phyloP scores from a whole-genome alignment of 2,797 vertebrate species.

The Helostoma temminkii region DNA sequence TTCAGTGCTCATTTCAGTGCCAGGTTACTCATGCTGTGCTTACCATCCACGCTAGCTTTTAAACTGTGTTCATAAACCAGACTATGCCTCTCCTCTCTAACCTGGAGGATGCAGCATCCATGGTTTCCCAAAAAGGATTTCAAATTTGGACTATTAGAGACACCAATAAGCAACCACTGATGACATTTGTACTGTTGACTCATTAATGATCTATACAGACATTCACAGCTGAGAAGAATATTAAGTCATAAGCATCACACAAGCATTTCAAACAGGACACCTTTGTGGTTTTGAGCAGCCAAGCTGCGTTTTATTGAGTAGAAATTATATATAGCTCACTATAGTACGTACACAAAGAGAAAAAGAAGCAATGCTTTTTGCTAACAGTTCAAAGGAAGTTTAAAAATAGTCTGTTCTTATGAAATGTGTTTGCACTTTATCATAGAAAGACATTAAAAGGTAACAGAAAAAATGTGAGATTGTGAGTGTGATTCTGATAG shows the following conservation, averaged over 20 bases:
- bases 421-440: conserved; percentile 48
- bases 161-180: too few relatives aligned
- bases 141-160: too few relatives aligned
- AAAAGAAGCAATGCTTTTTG: conserved; percentile 45
- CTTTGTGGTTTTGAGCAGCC: conserved; percentile 10
- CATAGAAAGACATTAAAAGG: conserved; percentile 28
- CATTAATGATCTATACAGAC: neutral
- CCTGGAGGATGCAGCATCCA: too few relatives aligned
- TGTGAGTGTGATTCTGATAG: conserved; percentile 20
- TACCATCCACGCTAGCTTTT: too few relatives aligned
- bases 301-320: conserved; percentile 72
- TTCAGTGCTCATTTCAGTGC: too few relatives aligned
- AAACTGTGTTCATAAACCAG: too few relatives aligned
- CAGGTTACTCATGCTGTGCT: too few relatives aligned
- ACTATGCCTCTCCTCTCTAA: too few relatives aligned
- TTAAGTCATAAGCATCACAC: neutral
- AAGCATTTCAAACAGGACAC: neutral
- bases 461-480: neutral
- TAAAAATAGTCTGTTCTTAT: conserved; percentile 67
- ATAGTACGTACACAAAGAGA: conserved; percentile 53
- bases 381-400: conserved; percentile 59
- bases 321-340: conserved; percentile 49
- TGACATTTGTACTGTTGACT: too few relatives aligned
- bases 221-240: neutral
- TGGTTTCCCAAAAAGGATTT: too few relatives aligned